phyloP scores from a whole-genome alignment of 2,797 vertebrate genomes.

The Intellagama lesueurii region DNA sequence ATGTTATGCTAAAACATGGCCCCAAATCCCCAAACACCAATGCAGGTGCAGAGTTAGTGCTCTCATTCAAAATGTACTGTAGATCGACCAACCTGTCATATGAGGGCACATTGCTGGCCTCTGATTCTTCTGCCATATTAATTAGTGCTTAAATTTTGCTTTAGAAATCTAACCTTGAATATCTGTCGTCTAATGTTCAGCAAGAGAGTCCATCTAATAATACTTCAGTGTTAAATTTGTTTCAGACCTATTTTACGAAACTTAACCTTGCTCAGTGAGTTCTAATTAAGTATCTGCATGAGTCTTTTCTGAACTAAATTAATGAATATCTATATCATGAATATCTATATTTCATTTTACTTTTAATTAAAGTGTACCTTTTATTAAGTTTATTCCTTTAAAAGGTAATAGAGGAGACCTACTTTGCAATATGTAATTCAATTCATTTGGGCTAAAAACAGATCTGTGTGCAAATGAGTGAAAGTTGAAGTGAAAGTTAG shows the following conservation, averaged over 20 bases:
- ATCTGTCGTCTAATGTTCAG: background rate
- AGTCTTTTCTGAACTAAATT: constrained; percentile 19
- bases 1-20: background rate
- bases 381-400: constrained; percentile 2
- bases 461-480: background rate
- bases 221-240: background rate
- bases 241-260: constrained; percentile 24
- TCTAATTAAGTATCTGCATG: constrained; percentile 22
- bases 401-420: background rate
- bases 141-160: constrained; percentile 3
- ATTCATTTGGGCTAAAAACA: constrained; percentile 7
- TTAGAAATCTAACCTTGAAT: background rate
- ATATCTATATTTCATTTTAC: constrained; percentile 28
- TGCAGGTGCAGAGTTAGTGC: background rate
- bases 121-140: background rate
- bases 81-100: background rate
- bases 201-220: background rate
- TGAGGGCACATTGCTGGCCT: background rate
- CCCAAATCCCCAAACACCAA: background rate
- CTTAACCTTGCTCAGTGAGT: background rate
- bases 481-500: background rate
- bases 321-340: background rate
- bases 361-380: constrained; percentile 32
- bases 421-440: background rate
- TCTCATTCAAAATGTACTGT: background rate